Evolutionary conservation across 2,888 invertebrate genomes (phyloP).

Genomic region (Sphaeridia pumilis): DNA sequence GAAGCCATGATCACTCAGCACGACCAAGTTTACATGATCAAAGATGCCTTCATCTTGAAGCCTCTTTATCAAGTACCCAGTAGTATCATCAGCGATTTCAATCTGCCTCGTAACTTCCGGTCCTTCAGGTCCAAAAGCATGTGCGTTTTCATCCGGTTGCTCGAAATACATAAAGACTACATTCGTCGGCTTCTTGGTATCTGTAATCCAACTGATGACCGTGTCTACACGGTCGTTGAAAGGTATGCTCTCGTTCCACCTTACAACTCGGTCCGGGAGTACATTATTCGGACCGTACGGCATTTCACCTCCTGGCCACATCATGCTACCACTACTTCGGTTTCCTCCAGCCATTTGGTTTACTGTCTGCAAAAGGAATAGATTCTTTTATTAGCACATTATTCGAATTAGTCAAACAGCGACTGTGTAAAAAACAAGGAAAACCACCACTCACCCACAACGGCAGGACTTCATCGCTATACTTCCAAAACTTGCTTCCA

Average conservation of each 20-base stretch:
- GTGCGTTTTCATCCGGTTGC: constrained; percentile 55
- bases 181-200: constrained; percentile 52
- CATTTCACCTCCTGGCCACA: constrained; percentile 57
- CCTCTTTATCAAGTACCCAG: constrained; percentile 46
- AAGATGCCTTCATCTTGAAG: constrained; percentile 45
- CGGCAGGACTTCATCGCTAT: constrained; percentile 21
- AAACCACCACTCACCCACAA: constrained; percentile 32
- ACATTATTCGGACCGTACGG: constrained; percentile 43
- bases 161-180: constrained; percentile 56
- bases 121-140: constrained; percentile 49
- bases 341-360: constrained; percentile 46
- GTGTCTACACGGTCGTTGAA: constrained; percentile 46
- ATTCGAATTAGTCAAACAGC: no score
- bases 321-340: constrained; percentile 52
- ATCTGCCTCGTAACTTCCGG: constrained; percentile 37
- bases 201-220: constrained; percentile 49
- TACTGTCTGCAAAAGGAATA: constrained; percentile 43
- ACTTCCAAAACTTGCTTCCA: constrained; percentile 27
- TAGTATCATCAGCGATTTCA: constrained; percentile 40
- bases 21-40: constrained; percentile 51
- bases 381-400: no score
- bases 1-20: constrained; percentile 66
- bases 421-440: no score
- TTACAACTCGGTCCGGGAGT: constrained; percentile 41
- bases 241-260: constrained; percentile 33